phyloP scores from a whole-genome alignment of 2,797 vertebrate species.

The Perodicticus potto region DNA sequence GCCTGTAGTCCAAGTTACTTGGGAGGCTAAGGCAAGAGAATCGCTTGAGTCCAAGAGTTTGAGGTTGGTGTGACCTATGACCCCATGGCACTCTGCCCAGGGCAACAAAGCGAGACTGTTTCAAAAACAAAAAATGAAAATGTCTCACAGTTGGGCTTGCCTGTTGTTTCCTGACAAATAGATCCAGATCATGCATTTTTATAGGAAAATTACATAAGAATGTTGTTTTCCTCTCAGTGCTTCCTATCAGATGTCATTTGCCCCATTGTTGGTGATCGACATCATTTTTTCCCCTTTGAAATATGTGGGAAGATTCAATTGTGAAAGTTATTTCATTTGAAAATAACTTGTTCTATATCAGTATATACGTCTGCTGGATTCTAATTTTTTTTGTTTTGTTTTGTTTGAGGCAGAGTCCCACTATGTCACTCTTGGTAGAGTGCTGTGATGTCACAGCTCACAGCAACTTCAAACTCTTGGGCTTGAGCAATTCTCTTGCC shows the following conservation, averaged over 20 bases:
- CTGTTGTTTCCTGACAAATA: background rate
- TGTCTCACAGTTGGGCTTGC: background rate
- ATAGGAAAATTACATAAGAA: background rate
- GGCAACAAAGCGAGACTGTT: too few relatives aligned
- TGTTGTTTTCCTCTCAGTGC: background rate
- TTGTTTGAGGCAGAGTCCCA: too few relatives aligned
- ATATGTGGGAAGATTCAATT: background rate
- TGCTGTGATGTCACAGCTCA: too few relatives aligned
- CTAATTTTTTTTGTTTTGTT: background rate
- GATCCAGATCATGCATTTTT: background rate
- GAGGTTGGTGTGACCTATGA: too few relatives aligned
- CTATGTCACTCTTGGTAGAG: too few relatives aligned
- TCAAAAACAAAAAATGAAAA: background rate
- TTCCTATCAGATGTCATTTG: background rate
- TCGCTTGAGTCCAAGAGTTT: too few relatives aligned
- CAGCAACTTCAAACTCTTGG: too few relatives aligned
- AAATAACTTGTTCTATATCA: background rate
- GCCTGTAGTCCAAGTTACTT: too few relatives aligned
- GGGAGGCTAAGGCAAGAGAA: too few relatives aligned
- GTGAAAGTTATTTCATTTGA: too few relatives aligned
- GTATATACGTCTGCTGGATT: background rate
- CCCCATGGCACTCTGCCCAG: too few relatives aligned
- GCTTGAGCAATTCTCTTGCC: too few relatives aligned
- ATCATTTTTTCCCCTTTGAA: background rate
- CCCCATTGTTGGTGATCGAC: background rate